These are phyloP conservation scores for Harpagoxenus sublaevis DNA, from an alignment of 2,888 invertebrate genomes.

Conservation along the genomic window DNA sequence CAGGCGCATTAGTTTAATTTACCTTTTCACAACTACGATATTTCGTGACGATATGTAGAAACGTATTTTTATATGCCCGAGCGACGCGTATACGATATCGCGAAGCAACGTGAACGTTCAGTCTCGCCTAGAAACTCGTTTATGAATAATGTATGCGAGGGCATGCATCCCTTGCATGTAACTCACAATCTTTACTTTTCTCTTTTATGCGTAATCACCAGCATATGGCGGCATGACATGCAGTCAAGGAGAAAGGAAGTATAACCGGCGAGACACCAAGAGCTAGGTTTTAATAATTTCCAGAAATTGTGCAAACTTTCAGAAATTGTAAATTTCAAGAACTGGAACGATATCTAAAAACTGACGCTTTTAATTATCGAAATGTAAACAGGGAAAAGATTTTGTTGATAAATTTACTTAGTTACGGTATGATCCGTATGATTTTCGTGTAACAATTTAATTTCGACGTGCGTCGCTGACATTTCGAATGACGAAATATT, in stretches of 20 bases:
- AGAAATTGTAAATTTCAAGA: not conserved
- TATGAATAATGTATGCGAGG: slow-evolving; percentile 40
- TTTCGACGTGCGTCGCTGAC: not conserved
- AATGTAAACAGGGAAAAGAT: not conserved
- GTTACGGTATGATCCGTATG: not conserved
- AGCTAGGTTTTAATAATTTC: not conserved
- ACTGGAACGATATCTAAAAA: not conserved
- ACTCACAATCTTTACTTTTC: slow-evolving; percentile 22
- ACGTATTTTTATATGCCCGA: not conserved
- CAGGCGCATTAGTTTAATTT: slow-evolving; percentile 27
- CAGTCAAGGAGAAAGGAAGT: not conserved
- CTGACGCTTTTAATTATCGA: slow-evolving; percentile 2
- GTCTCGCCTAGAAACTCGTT: not conserved
- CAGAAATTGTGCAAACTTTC: not conserved
- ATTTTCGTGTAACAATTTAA: slow-evolving; percentile 19
- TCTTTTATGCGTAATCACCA: slow-evolving; percentile 20
- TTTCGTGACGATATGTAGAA: slow-evolving; percentile 7
- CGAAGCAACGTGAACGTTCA: not conserved
- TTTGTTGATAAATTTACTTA: slow-evolving; percentile 1
- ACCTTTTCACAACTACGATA: not conserved
- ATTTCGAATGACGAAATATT: not conserved
- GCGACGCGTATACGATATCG: not conserved
- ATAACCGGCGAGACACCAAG: not conserved
- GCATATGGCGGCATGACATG: not conserved
- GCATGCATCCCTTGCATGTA: slow-evolving; percentile 18